Evolutionary conservation across 2,888 invertebrate species (phyloP), one percentile per base, ranked within the genome.

Genomic region (Aphodius sticticus): DNA sequence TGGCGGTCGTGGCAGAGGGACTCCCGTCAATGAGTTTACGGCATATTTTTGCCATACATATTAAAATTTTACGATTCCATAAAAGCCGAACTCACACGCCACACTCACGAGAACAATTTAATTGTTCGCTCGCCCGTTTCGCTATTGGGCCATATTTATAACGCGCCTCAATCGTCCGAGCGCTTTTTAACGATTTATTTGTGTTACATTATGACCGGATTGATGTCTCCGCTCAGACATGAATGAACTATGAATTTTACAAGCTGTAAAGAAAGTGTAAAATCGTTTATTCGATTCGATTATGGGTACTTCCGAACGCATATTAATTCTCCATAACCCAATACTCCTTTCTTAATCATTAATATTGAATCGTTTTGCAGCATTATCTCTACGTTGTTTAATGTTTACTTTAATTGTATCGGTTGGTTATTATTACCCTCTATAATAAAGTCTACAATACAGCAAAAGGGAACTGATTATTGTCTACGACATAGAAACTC

Each of bases 1-100:
- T 53, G 53, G 53, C 53, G 53, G 53, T 7, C 53, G 53, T 12
- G 1, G 53, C 53, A 7, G 53, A 53, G 53, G 4, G 53, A 53
- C 53, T 53, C 53, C 53, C 53, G 53, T 53, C 53, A 53, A 53
- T 53, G 53, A 53, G 53, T 53, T 53, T 53, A 53, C 53, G 53
- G 53, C 53, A 53, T 53, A 53, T 53, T 53, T 53, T 53, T 53
- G 53, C 53, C 53, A 53, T 53, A 53, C 53, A 53, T 53, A 53
- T 53, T 53, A 53, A 53, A 53, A 53, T 53, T 53, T 53, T 53
- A 53, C 53, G 53, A 53, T 53, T 53, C 53, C 53, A 53, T 53
- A 53, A 53, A 53, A 53, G 53, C 53, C 53, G 53, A 53, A 53
- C 53, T 53, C 53, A 53, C 53, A 53, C 53, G 53, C 9, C 53